Evolutionary conservation across 2,113 vertebrate genomes (phyloP), one percentile per base, ranked within the genome.

Genomic region (Nannospalax galili): DNA sequence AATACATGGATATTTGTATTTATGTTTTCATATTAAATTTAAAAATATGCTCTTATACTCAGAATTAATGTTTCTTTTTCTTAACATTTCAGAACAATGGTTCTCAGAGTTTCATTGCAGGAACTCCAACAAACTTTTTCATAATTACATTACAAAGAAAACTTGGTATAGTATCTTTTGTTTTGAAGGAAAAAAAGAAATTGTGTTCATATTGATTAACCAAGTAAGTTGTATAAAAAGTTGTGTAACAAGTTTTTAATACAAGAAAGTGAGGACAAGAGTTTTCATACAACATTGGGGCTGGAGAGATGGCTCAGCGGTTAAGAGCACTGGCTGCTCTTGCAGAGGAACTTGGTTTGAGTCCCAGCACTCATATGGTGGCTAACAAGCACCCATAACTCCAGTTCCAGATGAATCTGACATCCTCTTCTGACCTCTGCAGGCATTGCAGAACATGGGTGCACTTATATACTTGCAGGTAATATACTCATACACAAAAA

Each of bases 51-150:
- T 81, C 90, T 42, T 74, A 64, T 62, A 62, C 5, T 93, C 45
- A 91, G 40, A 91, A 78, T 64, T 91, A 86, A 19, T 32, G 3
- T 45, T 77, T 56, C 56, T 78, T 64, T 28, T 42, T 58, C 87
- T 45, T 58, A 82, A 35, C 77, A 79, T 95, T 95, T 94, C 65
- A 80, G 37, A 94, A 88, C 22, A 93, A 69, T 45, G 79, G 14
- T 95, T 79, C 40, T 90, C 22, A 86, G n/a, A 92, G 30, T 86
- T 92, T 92, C 45, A 89, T 30, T 73, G 20, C 6, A 95, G 2
- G 8, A 58, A 79, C 30, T 79, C 35, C 65, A 84, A 90, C 20
- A 93, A 93, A 88, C 37, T 14, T 79, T 88, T 87, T 89, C 5
- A 52, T 62, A 82, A 80, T 85, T 79, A 74, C 22, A 84, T 4